A percentile compares a stretch with the other conserved stretches of the same genome.
These are phyloP conservation scores for Halichondria panicea DNA, from an alignment of 37 sponge, comb jelly and placozoan species.

Conservation along the genomic window DNA sequence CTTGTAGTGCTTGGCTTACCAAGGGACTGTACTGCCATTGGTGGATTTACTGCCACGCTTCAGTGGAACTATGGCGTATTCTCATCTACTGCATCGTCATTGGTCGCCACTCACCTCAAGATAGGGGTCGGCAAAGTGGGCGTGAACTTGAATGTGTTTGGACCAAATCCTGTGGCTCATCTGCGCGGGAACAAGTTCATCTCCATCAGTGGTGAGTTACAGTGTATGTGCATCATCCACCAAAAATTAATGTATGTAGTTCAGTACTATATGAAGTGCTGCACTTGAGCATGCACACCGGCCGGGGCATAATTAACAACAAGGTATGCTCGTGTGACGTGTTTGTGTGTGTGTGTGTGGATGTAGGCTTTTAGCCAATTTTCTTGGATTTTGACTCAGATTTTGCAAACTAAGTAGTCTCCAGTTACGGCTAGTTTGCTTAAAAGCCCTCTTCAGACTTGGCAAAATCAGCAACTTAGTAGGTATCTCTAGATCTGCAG, in stretches of 20 bases:
- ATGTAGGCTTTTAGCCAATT: no score
- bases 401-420: no score
- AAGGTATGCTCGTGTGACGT: no score
- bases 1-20: constrained; percentile 61
- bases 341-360: no score
- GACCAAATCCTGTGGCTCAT: constrained; percentile 86
- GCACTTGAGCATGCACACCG: no score
- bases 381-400: no score
- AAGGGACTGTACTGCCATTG: constrained; percentile 65
- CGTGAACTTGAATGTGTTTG: constrained; percentile 79
- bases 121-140: constrained; percentile 80
- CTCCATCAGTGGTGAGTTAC: constrained; percentile 16
- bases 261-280: background rate
- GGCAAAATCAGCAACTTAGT: no score
- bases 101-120: constrained; percentile 49
- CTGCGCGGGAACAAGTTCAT: constrained; percentile 68
- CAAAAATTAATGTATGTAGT: background rate
- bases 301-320: no score
- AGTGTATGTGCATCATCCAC: background rate
- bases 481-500: no score
- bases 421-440: no score
- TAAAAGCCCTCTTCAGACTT: no score
- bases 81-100: constrained; percentile 67
- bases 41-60: constrained; percentile 59
- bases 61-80: constrained; percentile 87